A percentile compares a stretch with the other conserved stretches of the same genome.
Conservation (phyloP, 2,888 invertebrate species). For the Deroplatys truncata region DNA sequence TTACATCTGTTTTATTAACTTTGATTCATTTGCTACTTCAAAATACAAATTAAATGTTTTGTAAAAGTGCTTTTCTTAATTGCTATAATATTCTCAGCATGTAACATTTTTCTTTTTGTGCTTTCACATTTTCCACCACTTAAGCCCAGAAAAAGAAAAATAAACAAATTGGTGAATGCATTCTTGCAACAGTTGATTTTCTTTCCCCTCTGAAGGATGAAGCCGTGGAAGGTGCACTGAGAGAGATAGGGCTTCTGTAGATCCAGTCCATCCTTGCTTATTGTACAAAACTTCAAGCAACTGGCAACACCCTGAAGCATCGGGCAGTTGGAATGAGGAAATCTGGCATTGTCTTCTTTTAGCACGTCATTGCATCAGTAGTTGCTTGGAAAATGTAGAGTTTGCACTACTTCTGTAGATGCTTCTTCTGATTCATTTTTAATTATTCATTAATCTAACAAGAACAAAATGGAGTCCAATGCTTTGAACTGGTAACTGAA, state of each 20-base stretch:
- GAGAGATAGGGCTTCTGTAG: conserved; percentile 89
- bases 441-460: neutral
- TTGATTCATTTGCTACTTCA: neutral
- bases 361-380: neutral
- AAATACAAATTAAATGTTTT: neutral
- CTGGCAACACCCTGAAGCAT: neutral
- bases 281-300: neutral
- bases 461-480: neutral
- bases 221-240: conserved; percentile 88
- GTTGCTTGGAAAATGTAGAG: neutral
- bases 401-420: neutral
- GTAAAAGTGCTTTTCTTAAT: neutral
- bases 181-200: neutral
- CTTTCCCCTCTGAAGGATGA: conserved; percentile 65
- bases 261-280: neutral
- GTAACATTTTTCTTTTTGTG: neutral
- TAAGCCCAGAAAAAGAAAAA: neutral
- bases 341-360: neutral
- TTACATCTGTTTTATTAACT: neutral
- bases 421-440: neutral
- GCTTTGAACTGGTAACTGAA: neutral
- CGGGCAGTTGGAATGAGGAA: neutral
- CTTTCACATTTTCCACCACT: neutral
- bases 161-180: neutral
- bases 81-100: neutral